Conservation (phyloP, 2,797 vertebrate species). For the Discoglossus pictus region DNA sequence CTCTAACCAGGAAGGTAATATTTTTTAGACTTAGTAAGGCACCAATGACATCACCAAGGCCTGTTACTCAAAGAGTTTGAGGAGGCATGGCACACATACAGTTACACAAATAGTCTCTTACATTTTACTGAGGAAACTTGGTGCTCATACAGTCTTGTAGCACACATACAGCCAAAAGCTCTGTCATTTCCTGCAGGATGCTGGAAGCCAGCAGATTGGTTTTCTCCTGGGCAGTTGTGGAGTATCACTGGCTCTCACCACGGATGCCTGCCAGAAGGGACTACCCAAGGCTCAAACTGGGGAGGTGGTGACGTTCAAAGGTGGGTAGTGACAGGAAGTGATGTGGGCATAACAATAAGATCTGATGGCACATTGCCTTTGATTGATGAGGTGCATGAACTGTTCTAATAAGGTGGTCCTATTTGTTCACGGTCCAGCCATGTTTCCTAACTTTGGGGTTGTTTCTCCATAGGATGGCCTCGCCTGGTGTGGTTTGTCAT, state of each 20-base stretch:
- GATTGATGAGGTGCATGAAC: too few species aligned
- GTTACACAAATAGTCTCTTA: neutral
- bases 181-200: conserved; percentile 74
- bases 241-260: conserved; percentile 88
- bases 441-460: too few species aligned
- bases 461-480: conserved; percentile 97
- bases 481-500: conserved; percentile 93
- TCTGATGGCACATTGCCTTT: too few species aligned
- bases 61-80: too few species aligned
- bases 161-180: neutral
- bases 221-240: conserved; percentile 95
- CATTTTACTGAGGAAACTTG: neutral
- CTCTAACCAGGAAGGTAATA: conserved; percentile 91
- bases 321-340: conserved; percentile 59
- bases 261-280: conserved; percentile 94
- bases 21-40: neutral
- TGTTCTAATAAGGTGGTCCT: too few species aligned
- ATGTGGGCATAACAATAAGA: too few species aligned
- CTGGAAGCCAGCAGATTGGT: conserved; percentile 93
- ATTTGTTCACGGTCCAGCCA: too few species aligned
- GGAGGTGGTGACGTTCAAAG: conserved; percentile 93
- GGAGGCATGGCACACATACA: neutral
- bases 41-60: too few species aligned
- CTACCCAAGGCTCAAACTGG: conserved; percentile 94
- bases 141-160: neutral